Evolutionary conservation across 2,113 vertebrate species (phyloP).

Genomic region (Scomber colias): DNA sequence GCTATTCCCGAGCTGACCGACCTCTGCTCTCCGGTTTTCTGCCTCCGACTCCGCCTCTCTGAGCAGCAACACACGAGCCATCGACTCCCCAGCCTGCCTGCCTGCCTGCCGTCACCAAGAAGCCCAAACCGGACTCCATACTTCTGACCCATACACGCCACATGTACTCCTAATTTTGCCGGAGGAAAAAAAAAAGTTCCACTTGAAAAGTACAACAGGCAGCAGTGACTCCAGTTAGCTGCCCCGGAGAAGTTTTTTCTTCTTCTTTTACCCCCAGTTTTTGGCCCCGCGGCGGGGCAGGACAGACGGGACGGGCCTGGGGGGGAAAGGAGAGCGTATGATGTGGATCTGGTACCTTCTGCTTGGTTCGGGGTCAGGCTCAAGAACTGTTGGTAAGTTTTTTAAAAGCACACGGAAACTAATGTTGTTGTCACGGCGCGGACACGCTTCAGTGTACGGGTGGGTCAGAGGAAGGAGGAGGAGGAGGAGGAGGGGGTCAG

Average conservation of each 20-base stretch:
- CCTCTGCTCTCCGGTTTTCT: constrained; percentile 70
- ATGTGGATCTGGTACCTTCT: constrained; percentile 92
- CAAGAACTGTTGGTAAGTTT: constrained; percentile 87
- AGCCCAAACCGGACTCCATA: constrained; percentile 59
- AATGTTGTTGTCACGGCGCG: constrained; percentile 47
- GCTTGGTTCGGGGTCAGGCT: constrained; percentile 86
- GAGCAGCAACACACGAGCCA: constrained; percentile 61
- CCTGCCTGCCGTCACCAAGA: constrained; percentile 57
- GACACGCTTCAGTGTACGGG: constrained; percentile 34
- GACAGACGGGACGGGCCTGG: constrained; percentile 62
- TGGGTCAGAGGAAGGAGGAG: not conserved
- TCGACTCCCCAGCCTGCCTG: constrained; percentile 54
- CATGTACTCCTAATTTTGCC: constrained; percentile 39
- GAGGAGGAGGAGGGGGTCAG: not conserved
- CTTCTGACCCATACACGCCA: constrained; percentile 43
- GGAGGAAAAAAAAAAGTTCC: constrained; percentile 17
- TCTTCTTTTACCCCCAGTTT: constrained; percentile 50
- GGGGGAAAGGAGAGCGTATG: constrained; percentile 62
- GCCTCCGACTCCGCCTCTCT: constrained; percentile 79
- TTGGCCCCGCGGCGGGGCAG: constrained; percentile 76
- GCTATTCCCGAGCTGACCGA: constrained; percentile 39
- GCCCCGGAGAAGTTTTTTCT: constrained; percentile 65
- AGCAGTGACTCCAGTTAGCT: not conserved
- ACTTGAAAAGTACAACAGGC: constrained; percentile 12
- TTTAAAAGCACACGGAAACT: constrained; percentile 39